Percentiles rank a stretch among this genome's conserved stretches.
phyloP scores from a whole-genome alignment of 2,113 vertebrate genomes.

The Clarias macrocephalus region DNA sequence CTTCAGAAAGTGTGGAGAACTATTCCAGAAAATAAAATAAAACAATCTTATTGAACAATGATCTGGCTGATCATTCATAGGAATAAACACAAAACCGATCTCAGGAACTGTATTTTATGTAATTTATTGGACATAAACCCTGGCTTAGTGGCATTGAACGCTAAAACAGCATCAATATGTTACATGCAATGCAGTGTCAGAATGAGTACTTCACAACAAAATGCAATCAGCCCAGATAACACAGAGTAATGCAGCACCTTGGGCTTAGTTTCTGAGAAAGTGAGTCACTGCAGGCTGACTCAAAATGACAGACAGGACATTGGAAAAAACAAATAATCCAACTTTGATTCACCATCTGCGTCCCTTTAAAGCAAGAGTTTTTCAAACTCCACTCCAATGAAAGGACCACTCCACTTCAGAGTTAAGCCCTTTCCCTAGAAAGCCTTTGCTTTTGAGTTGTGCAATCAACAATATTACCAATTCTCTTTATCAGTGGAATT shows the following conservation, averaged over 20 bases:
- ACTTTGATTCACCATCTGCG: constrained; percentile 27
- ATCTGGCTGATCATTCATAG: not conserved
- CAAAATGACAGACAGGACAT: constrained; percentile 37
- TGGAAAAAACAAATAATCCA: constrained; percentile 29
- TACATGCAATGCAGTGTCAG: constrained; percentile 41
- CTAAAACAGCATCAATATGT: not conserved
- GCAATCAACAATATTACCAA: not conserved
- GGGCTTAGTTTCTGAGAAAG: constrained; percentile 30
- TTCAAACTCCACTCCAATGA: not conserved
- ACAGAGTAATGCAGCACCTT: constrained; percentile 44
- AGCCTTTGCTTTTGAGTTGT: not conserved
- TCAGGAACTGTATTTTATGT: not conserved
- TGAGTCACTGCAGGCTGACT: constrained; percentile 28
- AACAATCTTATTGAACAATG: not conserved
- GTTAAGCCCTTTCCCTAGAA: not conserved
- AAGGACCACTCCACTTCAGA: not conserved
- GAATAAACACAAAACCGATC: not conserved
- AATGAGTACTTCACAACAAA: constrained; percentile 39
- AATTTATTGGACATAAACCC: not conserved
- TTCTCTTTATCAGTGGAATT: not conserved
- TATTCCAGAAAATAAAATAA: no score
- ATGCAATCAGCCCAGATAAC: constrained; percentile 33
- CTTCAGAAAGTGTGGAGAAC: no score
- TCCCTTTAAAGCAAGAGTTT: constrained; percentile 11
- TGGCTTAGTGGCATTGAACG: not conserved